Evolutionary conservation across 2,113 vertebrate species (phyloP).

Genomic region (Bambusicola thoracicus): DNA sequence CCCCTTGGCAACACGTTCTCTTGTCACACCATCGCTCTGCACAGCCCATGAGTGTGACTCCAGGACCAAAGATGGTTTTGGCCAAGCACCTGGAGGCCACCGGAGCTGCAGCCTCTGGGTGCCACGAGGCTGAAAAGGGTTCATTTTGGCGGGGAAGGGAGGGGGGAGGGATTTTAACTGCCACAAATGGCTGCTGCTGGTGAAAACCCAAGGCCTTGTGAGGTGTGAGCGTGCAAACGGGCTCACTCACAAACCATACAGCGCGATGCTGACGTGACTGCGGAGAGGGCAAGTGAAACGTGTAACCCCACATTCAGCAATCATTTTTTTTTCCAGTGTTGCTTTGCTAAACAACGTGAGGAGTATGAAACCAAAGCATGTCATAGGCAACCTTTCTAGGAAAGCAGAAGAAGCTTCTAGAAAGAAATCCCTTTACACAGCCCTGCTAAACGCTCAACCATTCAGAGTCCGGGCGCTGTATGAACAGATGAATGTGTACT

Average conservation of each 20-base stretch:
- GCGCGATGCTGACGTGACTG: neutral
- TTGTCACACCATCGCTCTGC: neutral
- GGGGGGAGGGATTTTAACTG: neutral
- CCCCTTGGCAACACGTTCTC: rapidly evolving
- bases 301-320: neutral
- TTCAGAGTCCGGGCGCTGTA: neutral
- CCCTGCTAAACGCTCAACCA: neutral
- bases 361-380: neutral
- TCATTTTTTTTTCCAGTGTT: neutral
- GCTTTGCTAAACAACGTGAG: neutral
- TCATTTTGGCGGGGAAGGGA: neutral
- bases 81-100: rapidly evolving
- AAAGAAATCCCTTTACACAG: neutral
- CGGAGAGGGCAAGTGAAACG: neutral
- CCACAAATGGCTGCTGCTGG: neutral
- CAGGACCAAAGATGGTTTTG: neutral
- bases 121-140: neutral
- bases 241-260: neutral
- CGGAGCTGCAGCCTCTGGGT: neutral
- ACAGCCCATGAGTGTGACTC: neutral
- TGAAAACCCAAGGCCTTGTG: neutral
- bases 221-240: neutral
- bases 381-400: neutral
- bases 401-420: neutral
- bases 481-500: rapidly evolving